Evolutionary conservation across 2,888 invertebrate genomes (phyloP), one percentile per base, ranked within the genome.

Genomic region (Cosmopolites sordidus): DNA sequence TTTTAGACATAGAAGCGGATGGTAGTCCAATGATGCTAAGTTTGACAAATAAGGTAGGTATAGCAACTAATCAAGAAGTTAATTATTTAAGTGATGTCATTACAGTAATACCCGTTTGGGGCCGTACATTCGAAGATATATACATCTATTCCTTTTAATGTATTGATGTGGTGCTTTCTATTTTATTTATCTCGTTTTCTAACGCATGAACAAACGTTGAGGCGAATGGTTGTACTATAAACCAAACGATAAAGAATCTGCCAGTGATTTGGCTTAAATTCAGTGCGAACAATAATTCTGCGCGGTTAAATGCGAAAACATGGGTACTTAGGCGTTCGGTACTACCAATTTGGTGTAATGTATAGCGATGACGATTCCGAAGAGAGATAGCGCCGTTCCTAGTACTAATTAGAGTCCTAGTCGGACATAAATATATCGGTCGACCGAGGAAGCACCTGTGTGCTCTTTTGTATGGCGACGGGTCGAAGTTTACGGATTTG

Each of bases 341-440:
- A 48, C 44, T 56, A 56, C 56, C 56, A 48, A 56, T 56, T 56
- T 56, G 51, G 51, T 51, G 51, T 56, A 44, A 55, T 50, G 43
- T 47, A 54, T 54, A 43, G 50, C 43, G 50, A 54, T 54, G 50
- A 48, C 48, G 49, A 54, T 49, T 40, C 38, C 16, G 30, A 15
- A 15, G 27, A 18, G 29, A 43, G 51, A 51, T 51, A 51, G 55
- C 17, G 17, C 57, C 49, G 54, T 61, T 62, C 62, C 56, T 48
- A 58, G 61, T 60, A 62, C 61, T 62, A 62, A 62, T 62, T 61
- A 62, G 62, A 55, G 59, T 56, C 60, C 59, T 61, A 61, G 58
- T 56, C 52, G 56, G 47, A 48, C 49, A 55, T 56, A 59, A 58
- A 60, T 43, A 55, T 58, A 47, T 51, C 58, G 33, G 46, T 42